A percentile compares a stretch with the other conserved stretches of the same genome.
phyloP scores from a whole-genome alignment of 2,888 invertebrate genomes.

The Netelia inedita region DNA sequence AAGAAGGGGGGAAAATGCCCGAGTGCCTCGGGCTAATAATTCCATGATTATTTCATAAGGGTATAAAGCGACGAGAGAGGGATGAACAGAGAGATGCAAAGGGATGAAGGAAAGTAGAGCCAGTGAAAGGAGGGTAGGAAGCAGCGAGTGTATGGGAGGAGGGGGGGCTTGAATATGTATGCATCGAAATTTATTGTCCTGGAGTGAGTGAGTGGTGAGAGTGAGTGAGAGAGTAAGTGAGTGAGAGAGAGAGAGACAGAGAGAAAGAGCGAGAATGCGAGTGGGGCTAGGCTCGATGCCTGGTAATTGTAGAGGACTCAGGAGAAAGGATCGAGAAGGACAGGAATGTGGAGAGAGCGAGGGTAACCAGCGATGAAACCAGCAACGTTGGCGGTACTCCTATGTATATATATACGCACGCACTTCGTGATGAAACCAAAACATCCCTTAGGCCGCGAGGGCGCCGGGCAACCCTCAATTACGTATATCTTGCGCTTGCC shows the following conservation, averaged over 20 bases:
- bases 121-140: slow-evolving; percentile 29
- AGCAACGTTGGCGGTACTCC: slow-evolving; percentile 36
- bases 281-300: slow-evolving; percentile 71
- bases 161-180: slow-evolving; percentile 81
- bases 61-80: slow-evolving; percentile 64
- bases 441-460: slow-evolving; percentile 80
- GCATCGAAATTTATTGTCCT: slow-evolving; percentile 82
- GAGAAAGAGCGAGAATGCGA: too few species aligned
- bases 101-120: slow-evolving; percentile 27
- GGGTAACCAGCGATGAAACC: slow-evolving; percentile 55
- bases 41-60: slow-evolving; percentile 84
- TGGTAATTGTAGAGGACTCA: slow-evolving; percentile 58
- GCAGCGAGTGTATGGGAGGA: slow-evolving; percentile 13
- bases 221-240: slow-evolving; percentile 56
- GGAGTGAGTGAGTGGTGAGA: slow-evolving; percentile 70
- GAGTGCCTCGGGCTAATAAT: slow-evolving; percentile 79
- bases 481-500: slow-evolving; percentile 71
- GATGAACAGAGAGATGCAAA: slow-evolving; percentile 31
- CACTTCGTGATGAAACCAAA: slow-evolving; percentile 82
- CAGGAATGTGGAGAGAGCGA: slow-evolving; percentile 46
- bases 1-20: slow-evolving; percentile 45
- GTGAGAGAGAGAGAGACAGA: not conserved
- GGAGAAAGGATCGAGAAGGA: slow-evolving; percentile 58
- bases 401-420: slow-evolving; percentile 37
- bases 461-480: slow-evolving; percentile 79